Conservation (phyloP, 2,797 vertebrate genomes). For the Amblyopsis hoosieri region DNA sequence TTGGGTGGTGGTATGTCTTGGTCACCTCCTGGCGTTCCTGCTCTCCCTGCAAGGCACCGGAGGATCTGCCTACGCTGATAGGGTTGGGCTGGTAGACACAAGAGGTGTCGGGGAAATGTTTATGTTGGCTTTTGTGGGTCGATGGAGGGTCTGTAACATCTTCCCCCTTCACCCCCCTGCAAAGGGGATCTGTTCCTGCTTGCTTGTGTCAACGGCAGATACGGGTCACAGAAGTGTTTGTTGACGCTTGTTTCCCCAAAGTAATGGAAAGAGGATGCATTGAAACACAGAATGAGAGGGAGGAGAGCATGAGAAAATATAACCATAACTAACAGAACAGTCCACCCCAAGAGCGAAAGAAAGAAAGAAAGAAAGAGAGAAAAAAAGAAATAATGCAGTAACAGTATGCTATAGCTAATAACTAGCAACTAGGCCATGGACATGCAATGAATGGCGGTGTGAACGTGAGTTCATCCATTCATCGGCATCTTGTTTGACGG, state of each 20-base stretch:
- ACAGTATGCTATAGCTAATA: too few relatives aligned
- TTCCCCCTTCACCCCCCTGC: constrained; percentile 34
- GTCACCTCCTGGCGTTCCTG: neutral
- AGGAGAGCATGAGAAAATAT: neutral
- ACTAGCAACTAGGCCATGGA: too few relatives aligned
- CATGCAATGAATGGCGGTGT: constrained; percentile 27
- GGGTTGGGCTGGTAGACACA: constrained; percentile 3
- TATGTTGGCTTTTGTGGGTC: constrained; percentile 29
- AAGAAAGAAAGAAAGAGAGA: too few relatives aligned
- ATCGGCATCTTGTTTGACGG: constrained; percentile 26
- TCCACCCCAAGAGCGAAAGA: too few relatives aligned
- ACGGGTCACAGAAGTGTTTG: constrained; percentile 57
- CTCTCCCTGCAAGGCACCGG: neutral
- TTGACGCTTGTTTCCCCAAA: constrained; percentile 39
- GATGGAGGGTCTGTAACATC: constrained; percentile 2
- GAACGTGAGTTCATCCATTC: constrained; percentile 28
- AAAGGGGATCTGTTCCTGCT: constrained; percentile 65
- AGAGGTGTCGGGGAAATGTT: constrained; percentile 17
- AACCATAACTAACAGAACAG: too few relatives aligned
- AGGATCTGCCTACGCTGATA: neutral
- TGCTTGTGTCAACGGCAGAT: constrained; percentile 49
- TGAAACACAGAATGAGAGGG: neutral
- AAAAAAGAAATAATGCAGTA: too few relatives aligned
- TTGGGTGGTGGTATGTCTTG: neutral
- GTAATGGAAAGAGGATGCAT: neutral